These are phyloP conservation scores for Phaethon lepturus DNA, from an alignment of 2,113 vertebrate species.

Conservation along the genomic window DNA sequence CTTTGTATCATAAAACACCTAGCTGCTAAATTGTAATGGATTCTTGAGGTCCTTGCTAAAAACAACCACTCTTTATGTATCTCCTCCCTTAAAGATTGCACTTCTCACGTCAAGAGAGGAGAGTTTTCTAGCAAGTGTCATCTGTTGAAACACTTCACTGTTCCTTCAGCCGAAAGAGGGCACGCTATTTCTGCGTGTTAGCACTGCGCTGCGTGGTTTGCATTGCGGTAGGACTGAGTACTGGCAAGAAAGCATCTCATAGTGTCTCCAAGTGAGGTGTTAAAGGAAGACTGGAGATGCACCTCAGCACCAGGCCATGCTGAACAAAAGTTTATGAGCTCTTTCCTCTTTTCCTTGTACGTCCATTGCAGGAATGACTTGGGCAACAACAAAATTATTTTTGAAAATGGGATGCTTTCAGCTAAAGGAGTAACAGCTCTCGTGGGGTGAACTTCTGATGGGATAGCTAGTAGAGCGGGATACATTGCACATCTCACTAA, in stretches of 20 bases:
- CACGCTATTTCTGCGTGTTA: rapidly evolving
- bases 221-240: rapidly evolving
- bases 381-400: background rate
- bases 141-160: background rate
- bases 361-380: background rate
- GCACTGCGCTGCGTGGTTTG: background rate
- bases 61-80: background rate
- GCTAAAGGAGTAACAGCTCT: background rate
- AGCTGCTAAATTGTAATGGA: background rate
- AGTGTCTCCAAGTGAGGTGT: rapidly evolving
- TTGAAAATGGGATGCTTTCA: background rate
- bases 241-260: background rate
- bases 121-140: background rate
- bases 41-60: background rate
- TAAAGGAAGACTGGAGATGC: background rate
- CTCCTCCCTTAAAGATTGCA: background rate
- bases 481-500: background rate
- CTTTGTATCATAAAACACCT: background rate
- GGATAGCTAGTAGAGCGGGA: background rate
- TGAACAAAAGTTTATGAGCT: background rate
- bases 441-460: background rate
- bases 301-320: rapidly evolving
- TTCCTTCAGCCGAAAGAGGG: background rate
- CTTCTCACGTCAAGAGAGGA: background rate
- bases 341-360: background rate